Evolutionary conservation across 2,113 vertebrate species (phyloP).

Genomic region (Sminthopsis crassicaudata): DNA sequence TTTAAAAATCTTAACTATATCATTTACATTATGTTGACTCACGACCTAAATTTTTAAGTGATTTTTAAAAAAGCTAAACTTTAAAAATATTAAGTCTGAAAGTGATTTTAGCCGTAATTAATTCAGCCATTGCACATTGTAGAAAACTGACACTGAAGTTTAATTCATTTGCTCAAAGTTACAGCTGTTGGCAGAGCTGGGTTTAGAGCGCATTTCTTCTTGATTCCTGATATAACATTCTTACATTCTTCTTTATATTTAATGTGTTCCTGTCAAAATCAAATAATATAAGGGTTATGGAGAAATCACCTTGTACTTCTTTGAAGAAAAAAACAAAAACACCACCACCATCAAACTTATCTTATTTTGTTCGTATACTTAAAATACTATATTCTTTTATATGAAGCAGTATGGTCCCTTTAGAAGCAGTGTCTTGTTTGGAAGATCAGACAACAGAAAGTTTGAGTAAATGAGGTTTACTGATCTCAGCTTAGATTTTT

Average conservation of each 20-base stretch:
- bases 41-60: background rate
- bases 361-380: background rate
- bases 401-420: background rate
- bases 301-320: background rate
- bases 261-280: background rate
- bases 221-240: background rate
- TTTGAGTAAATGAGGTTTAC: background rate
- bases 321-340: background rate
- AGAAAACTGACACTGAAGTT: background rate
- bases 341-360: too few relatives aligned
- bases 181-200: background rate
- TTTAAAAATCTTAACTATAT: background rate
- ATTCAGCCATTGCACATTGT: background rate
- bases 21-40: background rate
- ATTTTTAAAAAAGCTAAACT: background rate
- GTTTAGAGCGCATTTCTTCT: background rate
- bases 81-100: background rate
- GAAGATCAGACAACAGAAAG: background rate
- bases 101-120: background rate
- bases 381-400: background rate
- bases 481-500: background rate
- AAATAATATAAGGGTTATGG: background rate
- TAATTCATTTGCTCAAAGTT: background rate
- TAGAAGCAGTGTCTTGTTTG: background rate
- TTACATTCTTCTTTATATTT: background rate